Evolutionary conservation across 2,797 vertebrate species (phyloP).

Genomic region (Myoxocephalus aenaeus): DNA sequence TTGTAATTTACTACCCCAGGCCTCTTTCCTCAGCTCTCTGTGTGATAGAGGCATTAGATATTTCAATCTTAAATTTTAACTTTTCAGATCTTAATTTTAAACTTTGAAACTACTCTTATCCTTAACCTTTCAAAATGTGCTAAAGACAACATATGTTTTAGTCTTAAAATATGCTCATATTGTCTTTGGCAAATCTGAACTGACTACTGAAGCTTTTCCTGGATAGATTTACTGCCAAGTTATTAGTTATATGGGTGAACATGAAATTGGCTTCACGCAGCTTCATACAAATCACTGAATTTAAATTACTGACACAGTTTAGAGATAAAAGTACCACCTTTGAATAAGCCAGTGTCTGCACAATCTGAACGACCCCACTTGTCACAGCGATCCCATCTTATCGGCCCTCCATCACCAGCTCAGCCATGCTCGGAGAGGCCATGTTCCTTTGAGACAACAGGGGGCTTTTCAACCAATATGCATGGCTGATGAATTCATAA

Average conservation of each 20-base stretch:
- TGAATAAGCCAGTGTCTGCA: conserved; percentile 44
- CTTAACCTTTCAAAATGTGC: conserved; percentile 1
- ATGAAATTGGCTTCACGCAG: conserved; percentile 33
- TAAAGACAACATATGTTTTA: not conserved
- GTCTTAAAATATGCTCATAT: conserved; percentile 22
- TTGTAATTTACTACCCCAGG: no score
- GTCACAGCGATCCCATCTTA: conserved; percentile 53
- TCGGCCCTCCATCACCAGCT: conserved; percentile 40
- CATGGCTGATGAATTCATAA: conserved; percentile 38
- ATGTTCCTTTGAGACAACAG: conserved; percentile 34
- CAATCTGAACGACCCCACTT: conserved; percentile 52
- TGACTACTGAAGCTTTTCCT: conserved; percentile 35
- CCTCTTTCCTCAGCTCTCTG: not conserved
- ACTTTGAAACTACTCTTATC: not conserved
- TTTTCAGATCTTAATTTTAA: conserved; percentile 7
- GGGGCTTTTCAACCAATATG: conserved; percentile 40
- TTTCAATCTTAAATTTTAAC: not conserved
- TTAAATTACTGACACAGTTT: conserved; percentile 36
- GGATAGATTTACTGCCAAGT: conserved; percentile 48
- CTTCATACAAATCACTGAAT: conserved; percentile 35
- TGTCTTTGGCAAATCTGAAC: conserved; percentile 37
- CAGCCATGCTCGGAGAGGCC: conserved; percentile 28
- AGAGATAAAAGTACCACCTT: conserved; percentile 40
- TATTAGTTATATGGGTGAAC: conserved; percentile 34
- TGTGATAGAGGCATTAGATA: conserved; percentile 1